Conservation (phyloP, 2,888 invertebrate genomes). For the Lamproptera curius region DNA sequence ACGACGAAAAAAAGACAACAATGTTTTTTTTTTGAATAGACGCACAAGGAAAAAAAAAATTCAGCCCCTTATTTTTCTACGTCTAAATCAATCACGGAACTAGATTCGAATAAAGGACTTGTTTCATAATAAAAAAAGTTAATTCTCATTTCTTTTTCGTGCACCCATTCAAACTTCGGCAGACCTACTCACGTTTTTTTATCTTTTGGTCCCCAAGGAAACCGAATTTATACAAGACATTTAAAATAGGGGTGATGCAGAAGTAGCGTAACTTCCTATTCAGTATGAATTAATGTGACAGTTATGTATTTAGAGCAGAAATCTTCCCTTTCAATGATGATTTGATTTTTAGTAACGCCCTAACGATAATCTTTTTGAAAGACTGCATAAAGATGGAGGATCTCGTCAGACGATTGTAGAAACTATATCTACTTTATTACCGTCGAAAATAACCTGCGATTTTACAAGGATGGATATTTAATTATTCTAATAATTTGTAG, state of each 20-base stretch:
- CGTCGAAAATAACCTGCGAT: too few species aligned
- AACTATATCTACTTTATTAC: too few species aligned
- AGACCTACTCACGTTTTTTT: conserved; percentile 64
- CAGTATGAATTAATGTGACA: conserved; percentile 52
- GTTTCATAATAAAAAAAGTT: conserved; percentile 3
- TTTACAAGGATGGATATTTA: too few species aligned
- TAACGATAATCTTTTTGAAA: conserved; percentile 45
- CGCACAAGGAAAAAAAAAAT: too few species aligned
- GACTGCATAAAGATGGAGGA: too few species aligned
- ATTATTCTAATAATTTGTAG: conserved; percentile 32
- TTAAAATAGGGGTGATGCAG: conserved; percentile 60
- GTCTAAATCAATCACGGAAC: conserved; percentile 15
- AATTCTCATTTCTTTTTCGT: conserved; percentile 19
- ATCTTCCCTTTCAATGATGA: conserved; percentile 32
- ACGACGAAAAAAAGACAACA: too few species aligned
- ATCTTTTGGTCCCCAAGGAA: conserved; percentile 39
- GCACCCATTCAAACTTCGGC: not conserved
- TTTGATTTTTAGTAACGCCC: conserved; percentile 51
- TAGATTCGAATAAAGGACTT: too few species aligned
- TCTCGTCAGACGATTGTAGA: conserved; percentile 23
- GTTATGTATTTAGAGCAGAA: conserved; percentile 54
- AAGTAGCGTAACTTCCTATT: conserved; percentile 35
- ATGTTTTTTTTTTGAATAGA: too few species aligned
- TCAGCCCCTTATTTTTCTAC: not conserved
- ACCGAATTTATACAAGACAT: conserved; percentile 35